A percentile compares a stretch with the other conserved stretches of the same genome.
Conservation (phyloP, 2,797 vertebrate genomes). For the Eutrigla gurnardus region DNA sequence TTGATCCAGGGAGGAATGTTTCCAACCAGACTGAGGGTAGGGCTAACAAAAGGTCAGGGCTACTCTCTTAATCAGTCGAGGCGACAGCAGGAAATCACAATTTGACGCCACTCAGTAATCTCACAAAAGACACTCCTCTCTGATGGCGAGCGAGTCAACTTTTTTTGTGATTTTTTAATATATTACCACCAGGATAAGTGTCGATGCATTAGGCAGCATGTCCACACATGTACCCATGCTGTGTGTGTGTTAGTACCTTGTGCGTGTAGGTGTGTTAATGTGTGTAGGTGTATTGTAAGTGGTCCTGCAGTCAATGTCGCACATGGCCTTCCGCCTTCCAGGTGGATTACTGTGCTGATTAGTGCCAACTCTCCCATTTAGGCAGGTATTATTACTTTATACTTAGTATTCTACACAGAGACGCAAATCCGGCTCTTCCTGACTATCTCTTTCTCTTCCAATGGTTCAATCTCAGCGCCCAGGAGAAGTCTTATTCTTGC, state of each 20-base stretch:
- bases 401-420: slow-evolving; percentile 75
- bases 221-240: slow-evolving; percentile 15
- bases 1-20: slow-evolving; percentile 37
- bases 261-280: slow-evolving; percentile 24
- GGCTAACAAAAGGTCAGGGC: slow-evolving; percentile 60
- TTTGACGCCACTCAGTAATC: slow-evolving; percentile 79
- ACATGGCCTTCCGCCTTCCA: slow-evolving; percentile 68
- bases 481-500: slow-evolving; percentile 67
- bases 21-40: slow-evolving; percentile 27
- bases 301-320: slow-evolving; percentile 73
- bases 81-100: slow-evolving; percentile 71
- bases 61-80: slow-evolving; percentile 69
- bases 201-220: slow-evolving; percentile 28
- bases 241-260: slow-evolving; percentile 32
- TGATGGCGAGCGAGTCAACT: slow-evolving; percentile 18
- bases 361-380: slow-evolving; percentile 76
- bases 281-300: slow-evolving; percentile 36
- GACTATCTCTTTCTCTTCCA: slow-evolving; percentile 57
- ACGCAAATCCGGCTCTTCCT: slow-evolving; percentile 46
- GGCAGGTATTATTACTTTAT: slow-evolving; percentile 70
- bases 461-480: slow-evolving; percentile 59
- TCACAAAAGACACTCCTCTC: slow-evolving; percentile 69
- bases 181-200: slow-evolving; percentile 32
- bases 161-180: slow-evolving; percentile 29
- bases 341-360: slow-evolving; percentile 78